phyloP scores from a whole-genome alignment of 2,888 invertebrate species.

The Protophormia terraenovae region DNA sequence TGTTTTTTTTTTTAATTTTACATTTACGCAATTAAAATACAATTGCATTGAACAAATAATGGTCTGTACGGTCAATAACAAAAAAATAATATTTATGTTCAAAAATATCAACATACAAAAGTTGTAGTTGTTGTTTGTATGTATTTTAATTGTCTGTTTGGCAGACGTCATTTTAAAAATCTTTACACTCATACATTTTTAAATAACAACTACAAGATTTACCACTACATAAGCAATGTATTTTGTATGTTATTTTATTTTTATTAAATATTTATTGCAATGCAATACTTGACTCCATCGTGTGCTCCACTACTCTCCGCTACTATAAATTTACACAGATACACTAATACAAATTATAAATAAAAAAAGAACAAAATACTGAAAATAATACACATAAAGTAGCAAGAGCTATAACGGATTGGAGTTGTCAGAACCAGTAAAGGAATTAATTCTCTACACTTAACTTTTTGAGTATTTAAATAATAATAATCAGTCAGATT shows the following conservation, averaged over 20 bases:
- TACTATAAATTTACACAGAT: background rate
- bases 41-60: constrained; percentile 33
- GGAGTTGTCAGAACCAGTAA: constrained; percentile 8
- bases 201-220: background rate
- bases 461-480: too few species aligned
- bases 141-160: constrained; percentile 55
- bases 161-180: constrained; percentile 52
- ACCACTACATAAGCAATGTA: constrained; percentile 16
- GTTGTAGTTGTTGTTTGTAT: constrained; percentile 24
- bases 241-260: background rate
- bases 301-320: background rate
- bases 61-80: background rate
- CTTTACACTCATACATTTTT: constrained; percentile 20
- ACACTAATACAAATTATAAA: background rate
- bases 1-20: constrained; percentile 10
- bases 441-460: constrained; percentile 46
- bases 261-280: constrained; percentile 47
- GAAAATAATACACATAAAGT: constrained; percentile 7
- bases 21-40: constrained; percentile 47
- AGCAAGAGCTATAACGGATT: background rate
- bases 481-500: too few species aligned
- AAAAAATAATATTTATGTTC: background rate
- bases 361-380: background rate
- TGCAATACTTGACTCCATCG: constrained; percentile 2
- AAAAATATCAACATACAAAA: background rate